Evolutionary conservation across 2,888 invertebrate genomes (phyloP).

Genomic region (Tribolium freemani): DNA sequence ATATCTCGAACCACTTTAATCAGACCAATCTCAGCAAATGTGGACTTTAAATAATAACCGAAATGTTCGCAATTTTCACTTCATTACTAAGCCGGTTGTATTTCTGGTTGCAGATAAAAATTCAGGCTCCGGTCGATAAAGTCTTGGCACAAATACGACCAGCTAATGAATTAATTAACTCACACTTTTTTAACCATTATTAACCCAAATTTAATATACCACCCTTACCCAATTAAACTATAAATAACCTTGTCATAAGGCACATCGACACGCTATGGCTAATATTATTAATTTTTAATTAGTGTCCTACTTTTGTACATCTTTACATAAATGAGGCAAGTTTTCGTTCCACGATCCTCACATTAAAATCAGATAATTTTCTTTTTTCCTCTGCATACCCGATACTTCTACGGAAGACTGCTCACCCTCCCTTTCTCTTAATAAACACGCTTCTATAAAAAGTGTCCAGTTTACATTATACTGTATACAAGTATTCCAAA

Average conservation of each 20-base stretch:
- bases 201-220: background rate
- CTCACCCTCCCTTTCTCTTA: slow-evolving; percentile 15
- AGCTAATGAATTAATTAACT: background rate
- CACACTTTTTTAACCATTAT: background rate
- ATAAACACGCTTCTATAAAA: background rate
- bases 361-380: slow-evolving; percentile 19
- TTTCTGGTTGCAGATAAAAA: background rate
- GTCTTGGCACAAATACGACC: background rate
- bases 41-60: background rate
- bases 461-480: slow-evolving; percentile 6
- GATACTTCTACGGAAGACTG: slow-evolving; percentile 20
- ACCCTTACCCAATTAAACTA: background rate
- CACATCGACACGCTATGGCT: background rate
- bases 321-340: background rate
- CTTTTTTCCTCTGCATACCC: background rate
- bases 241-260: background rate
- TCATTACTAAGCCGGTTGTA: background rate
- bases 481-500: background rate
- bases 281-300: slow-evolving; percentile 10
- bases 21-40: background rate
- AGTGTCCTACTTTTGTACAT: background rate
- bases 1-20: background rate
- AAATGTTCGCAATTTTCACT: background rate
- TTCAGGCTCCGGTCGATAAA: background rate
- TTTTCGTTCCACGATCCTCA: slow-evolving; percentile 14